Base-by-base conservation (phyloP, 2,113 vertebrate genomes). In the Smithornis capensis region DNA sequence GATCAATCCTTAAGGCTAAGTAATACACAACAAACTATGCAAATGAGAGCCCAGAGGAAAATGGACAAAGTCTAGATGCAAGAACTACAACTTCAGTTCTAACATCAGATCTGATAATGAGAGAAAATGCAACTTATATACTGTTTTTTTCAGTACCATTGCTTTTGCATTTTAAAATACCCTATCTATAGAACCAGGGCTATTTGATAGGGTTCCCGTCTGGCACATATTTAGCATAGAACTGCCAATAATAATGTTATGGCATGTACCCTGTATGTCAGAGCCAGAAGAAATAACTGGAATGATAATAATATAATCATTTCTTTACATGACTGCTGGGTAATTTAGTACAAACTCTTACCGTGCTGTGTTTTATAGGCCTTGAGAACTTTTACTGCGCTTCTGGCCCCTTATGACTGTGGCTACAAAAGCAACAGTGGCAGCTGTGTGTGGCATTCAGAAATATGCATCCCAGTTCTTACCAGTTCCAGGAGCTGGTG, bases 241-340 rank as follows among this genome's bases (percentile, higher is more conserved):
- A 40, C 11, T 85, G 25, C 14, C 15, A 2, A 1, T 77, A 37
- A 53, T 89, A 35, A 29, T 76, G 12, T 42, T 78, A 12, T 52
- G 23, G 9, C 69, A 9, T 64, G 59, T 33, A 53, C 4, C 16
- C 62, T 47, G 12, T 50, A 24, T 53, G 22, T 73, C 53, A 62
- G 90, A 38, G 21, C 11, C 25, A 42, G 57, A 87, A 53, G 16
- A 38, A 65, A 38, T 67, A 81, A 64, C 53, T 68, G 40, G 27
- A 85, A n/a, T 28, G 49, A 40, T 49, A 6, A 45, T 68, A 55
- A 64, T 33, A 16, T 7, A 56, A 56, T 67, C 4, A 11, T 63
- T 47, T 53, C 3, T 71, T 31, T 7, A 11, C 0, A 0, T 60
- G 49, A 52, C 19, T 6, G 5, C 12, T 50, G 1, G 1, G 47